Percentiles rank a stretch among this genome's conserved stretches.
Evolutionary conservation across 2,888 invertebrate genomes (phyloP).

Genomic region (Dinocampus coccinellae): DNA sequence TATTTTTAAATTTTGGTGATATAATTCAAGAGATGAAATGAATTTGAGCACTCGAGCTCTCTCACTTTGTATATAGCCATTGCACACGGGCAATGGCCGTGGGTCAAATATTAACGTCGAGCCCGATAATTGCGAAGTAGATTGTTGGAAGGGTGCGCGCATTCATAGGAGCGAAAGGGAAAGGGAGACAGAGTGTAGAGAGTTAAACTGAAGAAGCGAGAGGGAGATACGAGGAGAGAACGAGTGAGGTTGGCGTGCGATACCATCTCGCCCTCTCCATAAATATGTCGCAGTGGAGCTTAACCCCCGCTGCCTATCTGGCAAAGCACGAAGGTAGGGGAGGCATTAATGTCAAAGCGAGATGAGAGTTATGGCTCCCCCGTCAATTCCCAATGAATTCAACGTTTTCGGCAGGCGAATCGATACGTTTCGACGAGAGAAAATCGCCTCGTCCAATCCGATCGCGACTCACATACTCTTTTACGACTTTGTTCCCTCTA

Average conservation of each 20-base stretch:
- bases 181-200: conserved; percentile 12
- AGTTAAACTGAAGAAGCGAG: conserved; percentile 11
- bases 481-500: conserved; percentile 39
- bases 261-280: conserved; percentile 70
- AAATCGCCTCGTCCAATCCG: conserved; percentile 39
- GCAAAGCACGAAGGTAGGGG: conserved; percentile 64
- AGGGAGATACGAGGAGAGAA: conserved; percentile 16
- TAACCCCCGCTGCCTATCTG: conserved; percentile 69
- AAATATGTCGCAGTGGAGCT: conserved; percentile 69
- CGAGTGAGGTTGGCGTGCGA: conserved; percentile 43
- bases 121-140: conserved; percentile 69
- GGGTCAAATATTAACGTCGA: conserved; percentile 68
- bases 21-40: conserved; percentile 12
- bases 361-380: conserved; percentile 70
- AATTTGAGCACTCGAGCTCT: too few species aligned
- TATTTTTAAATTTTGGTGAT: background rate
- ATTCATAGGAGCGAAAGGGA: conserved; percentile 24
- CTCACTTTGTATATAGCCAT: background rate
- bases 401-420: conserved; percentile 67
- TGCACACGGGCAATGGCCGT: conserved; percentile 45
- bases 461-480: conserved; percentile 22
- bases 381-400: conserved; percentile 70
- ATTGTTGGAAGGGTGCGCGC: conserved; percentile 60
- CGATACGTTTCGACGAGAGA: conserved; percentile 61
- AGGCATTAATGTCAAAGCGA: conserved; percentile 69